Base-by-base conservation (phyloP, 2,113 vertebrate genomes). In the Gambusia holbrooki region DNA sequence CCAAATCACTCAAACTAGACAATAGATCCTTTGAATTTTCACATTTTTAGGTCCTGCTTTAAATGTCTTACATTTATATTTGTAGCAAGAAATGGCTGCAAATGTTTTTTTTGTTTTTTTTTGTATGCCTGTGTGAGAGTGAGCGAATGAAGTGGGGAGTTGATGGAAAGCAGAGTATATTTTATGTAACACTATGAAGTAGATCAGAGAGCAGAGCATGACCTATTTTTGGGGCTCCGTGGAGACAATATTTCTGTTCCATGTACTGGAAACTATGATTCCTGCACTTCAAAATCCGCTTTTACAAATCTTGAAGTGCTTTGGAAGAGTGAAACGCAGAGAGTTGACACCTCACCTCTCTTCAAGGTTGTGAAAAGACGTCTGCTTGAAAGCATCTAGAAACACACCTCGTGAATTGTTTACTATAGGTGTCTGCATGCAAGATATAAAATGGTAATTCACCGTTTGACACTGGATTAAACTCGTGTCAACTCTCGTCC, bases 161-260 rank as follows among this genome's bases (percentile, higher is more conserved):
- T 73, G 72, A 71, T 86, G 80, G 83, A 87, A 89, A 84, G 84
- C 83, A 17, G 77, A 83, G 83, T 80, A 76, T 86, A 75, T 91
- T 92, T 94, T 92, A 93, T 90, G 87, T 87, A 92, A 90, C 84
- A 80, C 79, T 77, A 85, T 29, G 62, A 82, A 89, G 84, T 73
- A 87, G 82, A 93, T 92, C 89, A 91, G 85, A 92, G 85, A 90
- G 85, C 86, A 77, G 89, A 87, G 88, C 85, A 66, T 93, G 92
- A 92, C 91, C 90, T 93, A 92, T 92, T 93, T 93, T 86, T 78
- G 69, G 75, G 87, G 87, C 85, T 92, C 89, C 71, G 40, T 67
- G 65, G 90, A 92, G 89, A 92, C 81, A 81, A 87, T 91, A 81
- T 90, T 89, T 90, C 81, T 87, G 60, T 87, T 91, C 74, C 73